Evolutionary conservation across 2,113 vertebrate genomes (phyloP), one percentile per base, ranked within the genome.

Genomic region (Tringa solitaria): DNA sequence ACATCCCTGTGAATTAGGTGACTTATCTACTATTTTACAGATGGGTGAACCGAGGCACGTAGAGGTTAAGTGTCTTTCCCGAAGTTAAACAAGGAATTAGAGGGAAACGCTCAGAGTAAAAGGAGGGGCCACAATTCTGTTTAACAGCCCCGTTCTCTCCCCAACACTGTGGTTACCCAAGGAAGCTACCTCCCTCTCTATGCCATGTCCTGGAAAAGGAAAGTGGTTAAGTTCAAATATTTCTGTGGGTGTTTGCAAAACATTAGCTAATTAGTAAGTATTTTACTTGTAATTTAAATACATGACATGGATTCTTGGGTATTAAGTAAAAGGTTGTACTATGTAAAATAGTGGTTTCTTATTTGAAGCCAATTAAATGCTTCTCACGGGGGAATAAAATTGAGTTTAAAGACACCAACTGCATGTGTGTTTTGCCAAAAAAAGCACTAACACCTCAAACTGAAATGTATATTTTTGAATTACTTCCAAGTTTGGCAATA

Each of bases 1-100:
- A 94, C 96, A 95, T 95, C 92, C 96, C 90, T 32, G 76, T 67
- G 96, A 94, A 96, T 96, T 92, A 96, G 96, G 95, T 95, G 94
- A 96, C 96, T 96, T 96, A 96, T 96, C 96, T 97, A 4, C 96
- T 95, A 3, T 79, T 96, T 93, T 91, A 92, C 95, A 95, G 95
- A 76, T 1, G 65, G 56, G 92, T 30, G 88, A 96, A 61, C 95
- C 46, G 95, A 95, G 92, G 95, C 59, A 4, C 23, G 12, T 46
- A 11, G 95, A 96, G 94, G 94, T 96, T 89, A 96, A 97, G 86
- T 93, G 94, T 92, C 95, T 95, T 87, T 78, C 86, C 60, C 1
- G 22, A 95, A 93, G 95, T 95, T 67, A 82, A 87, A 48, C 53
- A 81, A 56, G 18, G 90, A 96, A 76, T 95, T 93, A 81, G 90